Base-by-base conservation (phyloP, 2,113 vertebrate genomes). In the Cyphomyrus plagiostoma region DNA sequence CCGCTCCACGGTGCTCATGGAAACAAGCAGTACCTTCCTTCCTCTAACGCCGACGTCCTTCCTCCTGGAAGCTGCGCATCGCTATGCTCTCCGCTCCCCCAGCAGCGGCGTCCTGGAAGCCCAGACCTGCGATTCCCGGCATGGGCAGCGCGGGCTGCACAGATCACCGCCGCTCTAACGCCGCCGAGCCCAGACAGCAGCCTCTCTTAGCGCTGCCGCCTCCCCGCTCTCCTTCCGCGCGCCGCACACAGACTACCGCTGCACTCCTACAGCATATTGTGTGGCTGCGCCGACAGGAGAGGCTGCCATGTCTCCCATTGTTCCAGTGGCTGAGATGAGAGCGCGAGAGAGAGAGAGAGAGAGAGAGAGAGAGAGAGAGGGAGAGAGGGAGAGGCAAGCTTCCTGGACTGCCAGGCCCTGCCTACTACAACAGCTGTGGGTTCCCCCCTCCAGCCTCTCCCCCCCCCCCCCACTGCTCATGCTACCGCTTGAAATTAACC, bases 381-480 rank as follows among this genome's bases (percentile, higher is more conserved):
- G 46, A 26, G 83, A 58, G 89, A 70, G 52, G 45, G 74, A 39
- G 86, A 82, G 82, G 52, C 70, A 70, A 45, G 56, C 85, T 89
- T 70, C 89, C 56, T 39, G 52, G n/a, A 48, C 74, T 10, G 56
- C 35, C 88, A 88, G 42, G 58, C 19, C 53, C 89, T 62, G 53
- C 90, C 35, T 52, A 48, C 89, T 86, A 91, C 88, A 90, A 90
- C 88, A 92, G 86, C 83, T 90, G 91, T 89, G 90, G 90, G 91
- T 87, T 17, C 88, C 52, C 89, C 90, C 84, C 82, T 23, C 66
- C 52, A 62, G 45, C 6, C 42, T 53, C 85, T 21, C 30, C 39
- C 23, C 53, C 58, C 56, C n/a, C 70, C 66, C 89, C 26, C 88
- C 49, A 49, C 77, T 46, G 21, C 88, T 80, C 23, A 46, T 2